Evolutionary conservation across 2,113 vertebrate genomes (phyloP).

Genomic region (Hypocryptadius cinnamomeus): DNA sequence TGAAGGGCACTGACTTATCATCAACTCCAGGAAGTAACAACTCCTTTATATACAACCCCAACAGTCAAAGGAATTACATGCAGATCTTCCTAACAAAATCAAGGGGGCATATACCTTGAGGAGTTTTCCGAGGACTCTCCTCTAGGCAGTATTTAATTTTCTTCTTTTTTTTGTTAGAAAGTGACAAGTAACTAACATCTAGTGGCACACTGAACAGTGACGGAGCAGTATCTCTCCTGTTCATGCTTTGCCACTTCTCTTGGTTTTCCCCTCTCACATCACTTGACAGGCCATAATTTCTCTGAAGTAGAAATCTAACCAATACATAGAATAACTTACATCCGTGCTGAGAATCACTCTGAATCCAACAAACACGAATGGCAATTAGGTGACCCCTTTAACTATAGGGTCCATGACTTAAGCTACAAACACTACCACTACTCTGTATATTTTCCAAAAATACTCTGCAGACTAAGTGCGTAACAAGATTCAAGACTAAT

Average conservation of each 20-base stretch:
- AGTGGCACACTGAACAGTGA: neutral
- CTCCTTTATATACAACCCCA: neutral
- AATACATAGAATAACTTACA: neutral
- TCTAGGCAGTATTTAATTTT: neutral
- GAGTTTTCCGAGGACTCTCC: neutral
- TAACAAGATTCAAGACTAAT: neutral
- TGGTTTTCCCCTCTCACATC: neutral
- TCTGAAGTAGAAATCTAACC: neutral
- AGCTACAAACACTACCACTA: neutral
- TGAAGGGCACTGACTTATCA: neutral
- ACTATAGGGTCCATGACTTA: neutral
- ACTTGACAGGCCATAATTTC: neutral
- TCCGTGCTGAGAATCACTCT: neutral
- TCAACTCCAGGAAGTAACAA: neutral
- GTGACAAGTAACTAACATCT: neutral
- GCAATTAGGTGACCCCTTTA: neutral
- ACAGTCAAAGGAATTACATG: fast-evolving
- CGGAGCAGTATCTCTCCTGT: neutral
- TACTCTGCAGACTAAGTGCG: fast-evolving
- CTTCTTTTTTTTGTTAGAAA: neutral
- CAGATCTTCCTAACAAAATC: neutral
- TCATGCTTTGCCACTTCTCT: neutral
- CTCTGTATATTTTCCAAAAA: neutral
- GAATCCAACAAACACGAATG: neutral
- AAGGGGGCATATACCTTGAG: neutral